Base-by-base conservation (phyloP, 2,888 invertebrate species). In the Perithous albicinctus region DNA sequence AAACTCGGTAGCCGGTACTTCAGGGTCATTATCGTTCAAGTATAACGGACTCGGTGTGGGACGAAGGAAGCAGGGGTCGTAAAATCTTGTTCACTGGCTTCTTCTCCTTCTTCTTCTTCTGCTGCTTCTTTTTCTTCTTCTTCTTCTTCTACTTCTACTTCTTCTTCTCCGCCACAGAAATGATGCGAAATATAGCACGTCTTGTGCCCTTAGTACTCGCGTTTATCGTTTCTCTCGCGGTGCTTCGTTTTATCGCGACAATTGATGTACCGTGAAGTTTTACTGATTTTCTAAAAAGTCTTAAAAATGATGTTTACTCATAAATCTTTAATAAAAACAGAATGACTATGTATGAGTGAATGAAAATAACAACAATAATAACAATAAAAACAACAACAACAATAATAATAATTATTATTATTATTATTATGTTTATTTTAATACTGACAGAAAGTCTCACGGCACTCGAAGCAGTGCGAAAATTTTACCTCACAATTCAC, bases 1-100 rank as follows among this genome's bases (percentile, higher is more conserved):
- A 84, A 84, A 82, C 80, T 82, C 82, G 78, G 84, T 85, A 82
- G 84, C 76, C 70, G 80, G 80, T 84, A 74, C 80, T 85, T 85
- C 72, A 74, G 69, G 77, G 79, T 84, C 84, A 82, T 85, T 84
- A 85, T 80, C 83, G 78, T 78, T 70, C 80, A 74, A 84, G 82
- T 85, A 85, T 82, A 82, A 82, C 82, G 82, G 82, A 56, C 70
- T 51, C 63, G 43, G 61, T 51, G 67, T 69, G 41, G 72, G 61
- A 48, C 64, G 72, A 67, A 61, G 63, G 67, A 77, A 46, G 77
- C 63, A 67, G 66, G 29, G 59, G 23, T 82, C 82, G 75, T 82
- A 78, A 82, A 82, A 78, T 82, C 70, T 81, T 74, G 78, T 59
- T 76, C 69, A 59, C 78, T 74, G 43, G 48, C 54, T 79, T 61